These are phyloP conservation scores for Thinocorus orbignyianus DNA, from an alignment of 2,113 vertebrate genomes.

Conservation along the genomic window DNA sequence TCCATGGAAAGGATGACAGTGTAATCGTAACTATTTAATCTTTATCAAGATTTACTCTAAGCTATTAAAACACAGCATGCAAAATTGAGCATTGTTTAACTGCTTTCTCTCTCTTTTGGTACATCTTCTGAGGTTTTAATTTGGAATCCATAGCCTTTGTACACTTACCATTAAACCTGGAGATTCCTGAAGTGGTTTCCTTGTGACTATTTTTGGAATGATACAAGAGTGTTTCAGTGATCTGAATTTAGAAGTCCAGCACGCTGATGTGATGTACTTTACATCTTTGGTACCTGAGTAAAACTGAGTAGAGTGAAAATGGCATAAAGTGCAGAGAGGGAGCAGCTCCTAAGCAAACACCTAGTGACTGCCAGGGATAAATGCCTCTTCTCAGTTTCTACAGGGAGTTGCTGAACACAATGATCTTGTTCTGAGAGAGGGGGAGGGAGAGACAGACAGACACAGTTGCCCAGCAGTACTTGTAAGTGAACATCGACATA, in stretches of 20 bases:
- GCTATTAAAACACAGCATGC: background rate
- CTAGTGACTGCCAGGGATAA: background rate
- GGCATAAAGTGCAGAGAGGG: background rate
- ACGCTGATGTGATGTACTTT: rapidly evolving
- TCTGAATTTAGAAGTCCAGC: background rate
- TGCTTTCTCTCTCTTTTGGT: background rate
- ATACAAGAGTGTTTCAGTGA: background rate
- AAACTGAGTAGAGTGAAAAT: background rate
- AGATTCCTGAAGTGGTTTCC: background rate
- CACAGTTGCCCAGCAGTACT: background rate
- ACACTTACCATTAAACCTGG: background rate
- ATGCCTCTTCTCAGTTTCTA: background rate
- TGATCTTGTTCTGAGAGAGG: background rate
- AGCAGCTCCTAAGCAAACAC: background rate
- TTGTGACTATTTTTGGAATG: background rate
- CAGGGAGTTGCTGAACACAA: background rate
- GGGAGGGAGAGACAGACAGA: background rate
- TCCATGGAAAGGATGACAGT: background rate
- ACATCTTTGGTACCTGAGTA: background rate
- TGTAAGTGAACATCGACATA: background rate
- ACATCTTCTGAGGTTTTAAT: background rate
- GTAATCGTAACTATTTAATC: background rate
- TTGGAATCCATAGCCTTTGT: background rate
- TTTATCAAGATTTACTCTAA: background rate
- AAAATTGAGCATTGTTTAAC: background rate